Percentiles rank a stretch among this genome's conserved stretches.
phyloP scores from a whole-genome alignment of 2,797 vertebrate species.

The Natrix natrix region DNA sequence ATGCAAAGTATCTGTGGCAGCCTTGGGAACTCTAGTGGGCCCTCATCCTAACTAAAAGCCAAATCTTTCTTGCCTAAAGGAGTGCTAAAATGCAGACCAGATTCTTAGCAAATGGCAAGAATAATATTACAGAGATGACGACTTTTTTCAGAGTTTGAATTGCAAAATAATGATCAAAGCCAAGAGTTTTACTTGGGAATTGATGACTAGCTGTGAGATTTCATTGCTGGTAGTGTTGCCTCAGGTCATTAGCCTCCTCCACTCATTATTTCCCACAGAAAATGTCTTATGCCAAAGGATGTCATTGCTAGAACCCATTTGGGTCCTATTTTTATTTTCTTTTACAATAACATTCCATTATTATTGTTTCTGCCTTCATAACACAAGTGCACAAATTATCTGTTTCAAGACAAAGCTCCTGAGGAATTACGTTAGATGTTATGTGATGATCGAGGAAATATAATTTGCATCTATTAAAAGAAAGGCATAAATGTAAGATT shows the following conservation, averaged over 20 bases:
- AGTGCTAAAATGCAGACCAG: slow-evolving; percentile 32
- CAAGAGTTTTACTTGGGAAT: slow-evolving; percentile 21
- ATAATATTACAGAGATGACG: not conserved
- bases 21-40: not conserved
- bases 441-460: slow-evolving; percentile 5
- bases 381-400: slow-evolving; percentile 11
- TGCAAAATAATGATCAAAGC: slow-evolving; percentile 35
- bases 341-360: slow-evolving; percentile 39
- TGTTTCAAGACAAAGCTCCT: slow-evolving; percentile 23
- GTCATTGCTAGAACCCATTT: slow-evolving; percentile 21
- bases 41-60: not conserved
- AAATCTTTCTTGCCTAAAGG: not conserved
- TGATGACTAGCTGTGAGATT: slow-evolving; percentile 1
- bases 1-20: not conserved
- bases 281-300: slow-evolving; percentile 37
- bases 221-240: slow-evolving; percentile 26
- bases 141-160: slow-evolving; percentile 16
- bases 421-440: not conserved
- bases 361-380: slow-evolving; percentile 7
- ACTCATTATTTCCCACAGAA: slow-evolving; percentile 43
- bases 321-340: not conserved
- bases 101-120: not conserved
- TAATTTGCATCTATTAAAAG: slow-evolving; percentile 20
- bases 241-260: slow-evolving; percentile 28
- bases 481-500: not conserved